Conservation (phyloP, 2,113 vertebrate genomes). For the Caloenas nicobarica region DNA sequence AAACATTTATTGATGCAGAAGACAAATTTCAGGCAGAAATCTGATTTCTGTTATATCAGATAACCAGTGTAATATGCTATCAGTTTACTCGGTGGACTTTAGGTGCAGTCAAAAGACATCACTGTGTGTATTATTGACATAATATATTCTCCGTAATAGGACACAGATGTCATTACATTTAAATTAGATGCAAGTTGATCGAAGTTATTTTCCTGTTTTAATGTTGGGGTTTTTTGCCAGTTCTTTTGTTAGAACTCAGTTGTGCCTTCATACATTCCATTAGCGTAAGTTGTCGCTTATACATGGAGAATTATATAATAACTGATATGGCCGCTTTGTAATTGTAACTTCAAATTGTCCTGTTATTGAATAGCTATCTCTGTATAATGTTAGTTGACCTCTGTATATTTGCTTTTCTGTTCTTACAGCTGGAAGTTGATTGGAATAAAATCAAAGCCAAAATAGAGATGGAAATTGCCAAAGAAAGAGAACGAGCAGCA, state of each 20-base stretch:
- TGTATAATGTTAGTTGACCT: not conserved
- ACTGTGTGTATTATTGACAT: not conserved
- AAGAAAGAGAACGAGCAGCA: conserved; percentile 83
- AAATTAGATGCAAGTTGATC: not conserved
- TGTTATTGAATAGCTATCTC: not conserved
- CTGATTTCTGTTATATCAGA: not conserved
- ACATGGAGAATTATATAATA: not conserved
- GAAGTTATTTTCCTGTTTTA: not conserved
- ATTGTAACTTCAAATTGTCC: not conserved
- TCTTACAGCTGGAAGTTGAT: conserved; percentile 89
- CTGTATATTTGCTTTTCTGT: not conserved
- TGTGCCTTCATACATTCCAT: not conserved
- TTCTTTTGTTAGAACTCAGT: not conserved
- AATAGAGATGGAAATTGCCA: conserved; percentile 92
- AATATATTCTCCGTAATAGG: not conserved
- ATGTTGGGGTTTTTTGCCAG: not conserved
- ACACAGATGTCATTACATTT: not conserved
- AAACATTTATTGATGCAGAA: not conserved
- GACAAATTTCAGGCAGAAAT: not conserved
- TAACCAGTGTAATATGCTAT: not conserved
- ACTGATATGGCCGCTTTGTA: not conserved
- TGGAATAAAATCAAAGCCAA: conserved; percentile 97
- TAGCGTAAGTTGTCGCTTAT: not conserved
- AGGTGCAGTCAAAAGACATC: not conserved
- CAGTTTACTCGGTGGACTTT: not conserved